Base-by-base conservation (phyloP, 2,797 vertebrate species). In the Sternotherus odoratus region DNA sequence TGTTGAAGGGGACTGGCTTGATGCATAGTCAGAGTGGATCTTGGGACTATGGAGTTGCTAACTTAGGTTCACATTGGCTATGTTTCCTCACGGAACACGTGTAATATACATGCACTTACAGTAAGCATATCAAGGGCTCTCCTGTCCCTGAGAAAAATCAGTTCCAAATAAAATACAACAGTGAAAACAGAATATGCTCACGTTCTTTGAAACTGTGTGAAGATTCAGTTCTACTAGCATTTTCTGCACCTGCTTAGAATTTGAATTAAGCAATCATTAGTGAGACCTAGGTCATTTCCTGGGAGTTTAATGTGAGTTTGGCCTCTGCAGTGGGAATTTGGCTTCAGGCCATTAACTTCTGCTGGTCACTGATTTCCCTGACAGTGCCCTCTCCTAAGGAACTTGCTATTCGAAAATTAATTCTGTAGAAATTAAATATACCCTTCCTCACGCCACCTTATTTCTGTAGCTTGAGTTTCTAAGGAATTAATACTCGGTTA, bases 281-380 rank as follows among this genome's bases (percentile, higher is more conserved):
- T 84, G 77, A 92, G 51, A 75, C n/a, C 30, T 0, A 2, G 91
- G 88, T 89, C 94, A 77, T 92, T 97, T 97, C 95, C 85, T 95
- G 39, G 81, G 82, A 3, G 4, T 87, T 91, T 79, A 92, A 77
- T 78, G 79, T 79, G 0, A 28, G 2, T 66, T 95, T 92, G 82
- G 24, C 6, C 17, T 83, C 54, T 49, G 21, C 60, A 69, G 8
- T 86, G 83, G 88, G 89, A 50, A 69, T 85, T 94, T 81, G 69
- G 69, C 54, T 46, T 91, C 90, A 93, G 91, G 78, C 93, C 83
- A 91, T 54, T 89, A 74, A 89, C 89, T 97, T 94, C 77, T 94
- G 85, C 87, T 96, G 95, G 95, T 95, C 96, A 93, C 77, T 50
- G 48, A 85, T 79, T 96, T 97, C 95, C 93, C 88, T 96, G 96